phyloP scores from a whole-genome alignment of 1,140 invertebrate genomes.

The Panagrolaimus sp. region DNA sequence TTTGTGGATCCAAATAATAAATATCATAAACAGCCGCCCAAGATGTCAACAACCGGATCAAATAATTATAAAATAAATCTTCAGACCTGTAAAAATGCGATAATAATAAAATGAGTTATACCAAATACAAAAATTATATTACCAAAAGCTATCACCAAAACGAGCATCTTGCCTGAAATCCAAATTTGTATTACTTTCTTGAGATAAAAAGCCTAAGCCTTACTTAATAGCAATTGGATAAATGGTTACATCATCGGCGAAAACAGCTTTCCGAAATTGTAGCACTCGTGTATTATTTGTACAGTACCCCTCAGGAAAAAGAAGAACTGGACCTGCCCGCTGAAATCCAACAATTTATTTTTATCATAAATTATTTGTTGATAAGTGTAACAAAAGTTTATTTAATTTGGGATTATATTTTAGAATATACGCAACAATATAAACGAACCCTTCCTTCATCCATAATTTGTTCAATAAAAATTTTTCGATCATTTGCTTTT shows the following conservation, averaged over 20 bases:
- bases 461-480: constrained; percentile 34
- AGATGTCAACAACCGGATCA: constrained; percentile 41
- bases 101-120: background rate
- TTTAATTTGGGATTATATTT: too few relatives aligned
- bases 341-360: too few relatives aligned
- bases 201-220: background rate
- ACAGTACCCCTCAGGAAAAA: constrained; percentile 49
- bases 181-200: constrained; percentile 2
- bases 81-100: constrained; percentile 17
- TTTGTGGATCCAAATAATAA: constrained; percentile 38
- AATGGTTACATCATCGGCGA: constrained; percentile 37
- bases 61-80: constrained; percentile 35
- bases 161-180: constrained; percentile 46
- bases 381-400: background rate
- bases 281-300: constrained; percentile 45
- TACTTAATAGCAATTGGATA: constrained; percentile 47
- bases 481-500: constrained; percentile 34
- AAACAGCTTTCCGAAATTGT: constrained; percentile 40
- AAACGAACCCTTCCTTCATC: constrained; percentile 33
- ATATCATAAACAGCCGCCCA: constrained; percentile 50
- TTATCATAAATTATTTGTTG: constrained; percentile 3
- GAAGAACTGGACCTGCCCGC: constrained; percentile 37
- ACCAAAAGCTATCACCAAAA: constrained; percentile 46
- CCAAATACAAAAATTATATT: background rate
- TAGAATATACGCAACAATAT: constrained; percentile 3